These are phyloP conservation scores for Orthonevra nobilis DNA, from an alignment of 2,888 invertebrate genomes.

Conservation along the genomic window DNA sequence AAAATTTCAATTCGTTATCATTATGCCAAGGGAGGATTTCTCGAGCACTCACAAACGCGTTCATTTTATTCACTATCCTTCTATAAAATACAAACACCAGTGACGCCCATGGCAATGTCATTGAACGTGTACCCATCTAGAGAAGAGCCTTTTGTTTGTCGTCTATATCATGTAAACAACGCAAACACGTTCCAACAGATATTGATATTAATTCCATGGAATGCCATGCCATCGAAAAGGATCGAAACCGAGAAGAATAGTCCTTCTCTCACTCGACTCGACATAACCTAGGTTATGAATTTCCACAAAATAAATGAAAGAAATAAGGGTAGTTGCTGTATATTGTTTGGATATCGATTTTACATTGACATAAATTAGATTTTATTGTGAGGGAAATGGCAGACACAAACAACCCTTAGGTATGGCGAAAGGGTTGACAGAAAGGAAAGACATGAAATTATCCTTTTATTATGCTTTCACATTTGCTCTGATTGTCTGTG, in stretches of 20 bases:
- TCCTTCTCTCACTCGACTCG: too few species aligned
- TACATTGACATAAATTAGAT: conserved; percentile 39
- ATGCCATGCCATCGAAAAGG: background rate
- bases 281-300: conserved; percentile 42
- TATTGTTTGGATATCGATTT: conserved; percentile 35
- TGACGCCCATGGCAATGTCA: background rate
- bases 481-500: conserved; percentile 12
- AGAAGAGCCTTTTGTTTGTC: background rate
- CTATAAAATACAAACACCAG: conserved; percentile 34
- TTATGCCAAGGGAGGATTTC: background rate
- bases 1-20: background rate
- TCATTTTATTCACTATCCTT: conserved; percentile 40
- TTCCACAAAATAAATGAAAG: background rate
- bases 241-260: too few species aligned
- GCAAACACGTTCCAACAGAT: conserved; percentile 30
- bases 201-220: conserved; percentile 23
- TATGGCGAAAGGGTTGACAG: background rate
- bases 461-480: conserved; percentile 22
- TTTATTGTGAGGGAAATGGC: background rate
- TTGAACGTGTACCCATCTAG: background rate
- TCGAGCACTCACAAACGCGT: background rate
- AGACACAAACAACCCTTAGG: background rate
- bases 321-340: background rate
- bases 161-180: conserved; percentile 31
- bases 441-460: background rate